Evolutionary conservation across 2,797 vertebrate species (phyloP).

Genomic region (Catostomus latipinnis): DNA sequence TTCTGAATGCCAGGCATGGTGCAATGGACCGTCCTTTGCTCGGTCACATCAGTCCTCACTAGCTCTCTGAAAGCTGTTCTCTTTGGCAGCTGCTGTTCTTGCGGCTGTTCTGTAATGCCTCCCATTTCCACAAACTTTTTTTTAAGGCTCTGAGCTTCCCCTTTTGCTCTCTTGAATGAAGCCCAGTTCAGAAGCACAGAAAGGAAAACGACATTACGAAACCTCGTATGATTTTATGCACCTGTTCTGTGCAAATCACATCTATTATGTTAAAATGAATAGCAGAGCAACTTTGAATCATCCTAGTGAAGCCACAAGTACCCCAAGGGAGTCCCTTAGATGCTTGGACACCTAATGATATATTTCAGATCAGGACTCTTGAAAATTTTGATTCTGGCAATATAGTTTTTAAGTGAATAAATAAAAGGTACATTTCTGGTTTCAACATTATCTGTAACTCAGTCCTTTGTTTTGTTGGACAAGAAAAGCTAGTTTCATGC

Average conservation of each 20-base stretch:
- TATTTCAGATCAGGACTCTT: no score
- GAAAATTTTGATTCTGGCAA: no score
- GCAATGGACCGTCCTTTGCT: slow-evolving; percentile 29
- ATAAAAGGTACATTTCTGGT: no score
- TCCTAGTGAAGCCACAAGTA: not conserved
- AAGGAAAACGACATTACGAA: slow-evolving; percentile 27
- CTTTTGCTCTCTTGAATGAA: slow-evolving; percentile 54
- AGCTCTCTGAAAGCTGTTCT: slow-evolving; percentile 39
- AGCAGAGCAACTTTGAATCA: not conserved
- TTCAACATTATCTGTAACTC: no score
- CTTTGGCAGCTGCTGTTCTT: slow-evolving; percentile 49
- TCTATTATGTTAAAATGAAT: not conserved
- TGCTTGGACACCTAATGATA: no score
- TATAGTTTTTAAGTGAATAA: no score
- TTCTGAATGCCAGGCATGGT: no score
- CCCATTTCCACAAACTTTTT: slow-evolving; percentile 51
- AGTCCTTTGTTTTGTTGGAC: no score
- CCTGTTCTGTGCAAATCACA: slow-evolving; percentile 37
- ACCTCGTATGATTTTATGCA: slow-evolving; percentile 26
- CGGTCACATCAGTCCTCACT: slow-evolving; percentile 46
- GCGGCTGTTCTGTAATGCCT: slow-evolving; percentile 54
- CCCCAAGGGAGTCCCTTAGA: no score
- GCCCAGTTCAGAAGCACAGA: not conserved
- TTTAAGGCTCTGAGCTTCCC: slow-evolving; percentile 40
- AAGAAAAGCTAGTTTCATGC: no score